phyloP scores from a whole-genome alignment of 2,113 vertebrate species.

The zebrafish (Danio rerio) region GRCz12tu NC_133187.1:8442001-8442500 shows the following conservation, averaged over 20 bases:
- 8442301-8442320: not conserved
- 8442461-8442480: not conserved
- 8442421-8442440: not conserved
- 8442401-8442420: conserved; percentile 18
- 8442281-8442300: not conserved
- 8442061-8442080: no score
- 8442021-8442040: no score
- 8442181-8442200: not conserved
- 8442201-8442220: not conserved
- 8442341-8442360: conserved; percentile 45
- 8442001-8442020: no score
- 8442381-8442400: not conserved
- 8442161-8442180: not conserved
- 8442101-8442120: no score
- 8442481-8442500: conserved; percentile 6
- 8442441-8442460: not conserved
- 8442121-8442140: not conserved
- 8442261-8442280: conserved; percentile 33
- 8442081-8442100: no score
- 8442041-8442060: no score
- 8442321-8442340: conserved; percentile 21
- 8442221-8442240: not conserved
- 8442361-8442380: conserved; percentile 3
- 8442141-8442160: not conserved
- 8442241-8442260: conserved; percentile 4